These are phyloP conservation scores for Alectoris magna DNA, from an alignment of 2,797 vertebrate species.

Conservation along the genomic window DNA sequence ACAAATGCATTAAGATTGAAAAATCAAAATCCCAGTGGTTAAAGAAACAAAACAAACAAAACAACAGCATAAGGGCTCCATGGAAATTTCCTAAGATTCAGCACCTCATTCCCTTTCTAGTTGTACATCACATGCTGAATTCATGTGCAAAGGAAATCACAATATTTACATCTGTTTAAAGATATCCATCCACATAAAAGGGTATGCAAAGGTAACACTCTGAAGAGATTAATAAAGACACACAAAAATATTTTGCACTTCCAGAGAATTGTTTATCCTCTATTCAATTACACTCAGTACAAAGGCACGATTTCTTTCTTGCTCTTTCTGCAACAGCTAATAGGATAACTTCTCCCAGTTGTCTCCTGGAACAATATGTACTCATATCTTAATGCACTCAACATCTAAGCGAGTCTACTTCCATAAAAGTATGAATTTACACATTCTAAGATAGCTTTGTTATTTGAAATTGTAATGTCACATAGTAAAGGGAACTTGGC, in stretches of 20 bases:
- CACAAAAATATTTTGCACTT: slow-evolving; percentile 69
- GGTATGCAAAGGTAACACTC: slow-evolving; percentile 57
- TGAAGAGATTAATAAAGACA: slow-evolving; percentile 69
- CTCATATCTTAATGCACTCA: slow-evolving; percentile 56
- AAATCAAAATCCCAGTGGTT: slow-evolving; percentile 6
- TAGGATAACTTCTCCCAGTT: slow-evolving; percentile 62
- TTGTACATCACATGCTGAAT: slow-evolving; percentile 51
- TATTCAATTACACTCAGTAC: slow-evolving; percentile 48
- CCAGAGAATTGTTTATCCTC: slow-evolving; percentile 54
- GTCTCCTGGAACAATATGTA: slow-evolving; percentile 58
- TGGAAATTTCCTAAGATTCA: slow-evolving; percentile 63
- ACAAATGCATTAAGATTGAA: slow-evolving; percentile 28
- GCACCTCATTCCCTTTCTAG: slow-evolving; percentile 48
- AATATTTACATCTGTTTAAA: slow-evolving; percentile 67
- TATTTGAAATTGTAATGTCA: slow-evolving; percentile 52
- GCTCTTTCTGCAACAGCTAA: slow-evolving; percentile 57
- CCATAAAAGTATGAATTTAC: slow-evolving; percentile 66
- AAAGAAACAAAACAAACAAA: neutral
- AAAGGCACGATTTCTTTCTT: slow-evolving; percentile 61
- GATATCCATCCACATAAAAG: slow-evolving; percentile 63
- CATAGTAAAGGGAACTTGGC: slow-evolving; percentile 21
- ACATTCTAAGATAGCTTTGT: slow-evolving; percentile 59
- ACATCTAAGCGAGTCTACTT: slow-evolving; percentile 64
- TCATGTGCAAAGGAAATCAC: slow-evolving; percentile 66
- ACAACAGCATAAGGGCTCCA: slow-evolving; percentile 14